phyloP scores from a whole-genome alignment of 37 sponge, comb jelly and placozoan genomes.

The Beroe forskalii region DNA sequence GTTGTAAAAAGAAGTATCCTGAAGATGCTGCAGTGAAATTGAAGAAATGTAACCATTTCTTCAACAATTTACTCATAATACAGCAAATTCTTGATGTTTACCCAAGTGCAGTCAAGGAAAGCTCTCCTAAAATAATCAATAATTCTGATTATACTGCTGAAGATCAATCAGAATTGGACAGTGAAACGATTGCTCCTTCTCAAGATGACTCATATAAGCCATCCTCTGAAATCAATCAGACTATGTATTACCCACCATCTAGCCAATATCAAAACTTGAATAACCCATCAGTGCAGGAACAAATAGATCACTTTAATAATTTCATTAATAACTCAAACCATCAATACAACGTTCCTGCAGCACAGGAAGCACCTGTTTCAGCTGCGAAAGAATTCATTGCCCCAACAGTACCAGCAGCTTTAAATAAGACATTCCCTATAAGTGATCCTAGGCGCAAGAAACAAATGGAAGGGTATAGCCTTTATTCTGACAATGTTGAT shows the following conservation, averaged over 20 bases:
- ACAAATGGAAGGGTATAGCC: not conserved
- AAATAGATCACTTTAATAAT: not conserved
- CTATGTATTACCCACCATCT: not conserved
- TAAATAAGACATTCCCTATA: not conserved
- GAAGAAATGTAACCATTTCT: conserved; percentile 15
- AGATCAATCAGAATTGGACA: not conserved
- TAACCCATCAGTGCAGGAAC: not conserved
- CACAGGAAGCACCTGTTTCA: not conserved
- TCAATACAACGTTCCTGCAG: not conserved
- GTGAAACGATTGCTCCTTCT: not conserved
- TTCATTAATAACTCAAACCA: not conserved
- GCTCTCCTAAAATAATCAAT: too few relatives aligned
- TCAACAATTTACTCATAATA: not conserved
- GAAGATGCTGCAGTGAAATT: not conserved
- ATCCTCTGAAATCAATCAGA: not conserved
- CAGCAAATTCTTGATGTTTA: conserved; percentile 49
- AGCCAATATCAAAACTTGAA: not conserved
- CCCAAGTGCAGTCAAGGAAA: not conserved
- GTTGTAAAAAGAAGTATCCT: not conserved
- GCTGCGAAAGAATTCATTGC: not conserved
- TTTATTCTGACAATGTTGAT: conserved; percentile 4
- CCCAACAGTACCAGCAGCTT: not conserved
- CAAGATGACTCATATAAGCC: too few relatives aligned
- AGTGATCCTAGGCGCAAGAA: conserved; percentile 2
- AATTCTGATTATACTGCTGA: too few relatives aligned